A percentile compares a stretch with the other conserved stretches of the same genome.
These are phyloP conservation scores for Mechanitis messenoides DNA, from an alignment of 2,888 invertebrate species.

Conservation along the genomic window DNA sequence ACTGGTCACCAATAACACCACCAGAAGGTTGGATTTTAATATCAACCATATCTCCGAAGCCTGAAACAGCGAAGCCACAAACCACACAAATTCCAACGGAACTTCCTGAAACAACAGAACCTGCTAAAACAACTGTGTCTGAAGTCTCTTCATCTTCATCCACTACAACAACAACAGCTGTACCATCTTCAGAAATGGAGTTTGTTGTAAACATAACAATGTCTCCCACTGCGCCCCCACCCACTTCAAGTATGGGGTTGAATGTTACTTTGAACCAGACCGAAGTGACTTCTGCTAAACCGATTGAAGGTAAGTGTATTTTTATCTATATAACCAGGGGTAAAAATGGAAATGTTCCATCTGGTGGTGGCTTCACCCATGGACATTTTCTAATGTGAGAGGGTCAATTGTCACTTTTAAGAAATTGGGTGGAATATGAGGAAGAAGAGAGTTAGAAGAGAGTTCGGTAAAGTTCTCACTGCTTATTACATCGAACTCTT, in stretches of 20 bases:
- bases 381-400: too few relatives aligned
- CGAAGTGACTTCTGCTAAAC: constrained; percentile 8
- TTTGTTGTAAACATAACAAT: constrained; percentile 63
- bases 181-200: constrained; percentile 38
- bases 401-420: too few relatives aligned
- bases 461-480: too few relatives aligned
- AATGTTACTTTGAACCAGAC: constrained; percentile 31
- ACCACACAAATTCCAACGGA: constrained; percentile 24
- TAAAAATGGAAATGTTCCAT: too few relatives aligned
- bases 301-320: constrained; percentile 27
- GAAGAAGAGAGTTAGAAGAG: too few relatives aligned
- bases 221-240: constrained; percentile 44
- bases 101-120: constrained; percentile 24
- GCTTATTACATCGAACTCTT: too few relatives aligned
- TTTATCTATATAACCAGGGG: too few relatives aligned
- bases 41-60: constrained; percentile 56
- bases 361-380: too few relatives aligned
- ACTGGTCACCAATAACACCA: constrained; percentile 79
- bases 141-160: constrained; percentile 21
- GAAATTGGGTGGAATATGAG: too few relatives aligned
- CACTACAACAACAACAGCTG: constrained; percentile 23
- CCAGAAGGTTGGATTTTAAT: constrained; percentile 81
- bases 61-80: constrained; percentile 40
- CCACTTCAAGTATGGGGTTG: constrained; percentile 43
- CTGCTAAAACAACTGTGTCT: constrained; percentile 11